phyloP scores from a whole-genome alignment of 2,113 vertebrate species.

The Melanotaenia duboulayi region DNA sequence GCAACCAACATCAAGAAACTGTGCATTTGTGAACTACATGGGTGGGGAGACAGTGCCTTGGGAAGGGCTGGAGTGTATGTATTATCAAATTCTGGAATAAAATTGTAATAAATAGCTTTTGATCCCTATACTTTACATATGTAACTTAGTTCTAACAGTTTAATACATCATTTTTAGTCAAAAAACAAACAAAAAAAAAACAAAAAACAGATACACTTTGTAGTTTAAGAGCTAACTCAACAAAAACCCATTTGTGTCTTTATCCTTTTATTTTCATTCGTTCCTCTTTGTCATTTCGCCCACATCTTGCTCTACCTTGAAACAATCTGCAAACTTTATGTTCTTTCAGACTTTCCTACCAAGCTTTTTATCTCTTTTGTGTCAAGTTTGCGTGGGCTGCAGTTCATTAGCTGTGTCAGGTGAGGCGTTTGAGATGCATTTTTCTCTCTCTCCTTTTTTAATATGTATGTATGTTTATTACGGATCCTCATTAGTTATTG shows the following conservation, averaged over 20 bases:
- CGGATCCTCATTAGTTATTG: too few relatives aligned
- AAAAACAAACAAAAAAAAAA: too few relatives aligned
- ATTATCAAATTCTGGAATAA: slow-evolving; percentile 8
- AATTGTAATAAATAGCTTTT: slow-evolving; percentile 29
- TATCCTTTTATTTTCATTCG: slow-evolving; percentile 4
- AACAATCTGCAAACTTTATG: slow-evolving; percentile 49
- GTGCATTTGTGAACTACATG: slow-evolving; percentile 34
- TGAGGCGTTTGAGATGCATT: slow-evolving; percentile 15
- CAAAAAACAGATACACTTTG: not conserved
- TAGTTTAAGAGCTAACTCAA: not conserved
- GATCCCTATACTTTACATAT: slow-evolving; percentile 8
- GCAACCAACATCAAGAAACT: slow-evolving; percentile 63
- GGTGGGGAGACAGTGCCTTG: not conserved
- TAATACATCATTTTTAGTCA: not conserved
- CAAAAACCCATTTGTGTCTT: slow-evolving; percentile 11
- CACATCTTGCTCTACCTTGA: slow-evolving; percentile 44
- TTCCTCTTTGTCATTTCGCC: slow-evolving; percentile 30
- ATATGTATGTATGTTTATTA: too few relatives aligned
- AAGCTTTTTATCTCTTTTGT: slow-evolving; percentile 24
- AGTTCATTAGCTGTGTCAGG: slow-evolving; percentile 55
- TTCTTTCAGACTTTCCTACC: slow-evolving; percentile 36
- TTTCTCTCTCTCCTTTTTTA: slow-evolving; percentile 32
- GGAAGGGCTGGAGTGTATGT: not conserved
- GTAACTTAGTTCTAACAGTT: slow-evolving; percentile 1
- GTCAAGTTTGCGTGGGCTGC: slow-evolving; percentile 12